Evolutionary conservation across 2,888 invertebrate species (phyloP).

Genomic region (Herminia tarsipennalis): DNA sequence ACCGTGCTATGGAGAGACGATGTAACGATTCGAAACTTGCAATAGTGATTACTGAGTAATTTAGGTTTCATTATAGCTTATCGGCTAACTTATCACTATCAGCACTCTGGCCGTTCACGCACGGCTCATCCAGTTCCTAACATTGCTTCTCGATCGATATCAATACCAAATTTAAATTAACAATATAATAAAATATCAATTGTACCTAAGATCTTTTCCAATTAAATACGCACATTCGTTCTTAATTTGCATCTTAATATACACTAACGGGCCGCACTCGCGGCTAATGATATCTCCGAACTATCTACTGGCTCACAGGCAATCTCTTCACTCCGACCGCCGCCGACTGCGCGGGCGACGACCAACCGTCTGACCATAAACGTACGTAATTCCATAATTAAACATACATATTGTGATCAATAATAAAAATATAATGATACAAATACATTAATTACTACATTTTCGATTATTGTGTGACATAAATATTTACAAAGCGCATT

Average conservation of each 20-base stretch:
- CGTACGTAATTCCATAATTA: conserved; percentile 70
- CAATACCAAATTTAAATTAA: conserved; percentile 84
- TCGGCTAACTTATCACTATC: conserved; percentile 80
- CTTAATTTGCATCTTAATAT: conserved; percentile 72
- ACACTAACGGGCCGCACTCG: conserved; percentile 61
- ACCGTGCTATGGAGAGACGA: conserved; percentile 83
- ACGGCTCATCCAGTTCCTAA: conserved; percentile 71
- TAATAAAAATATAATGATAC: conserved; percentile 86
- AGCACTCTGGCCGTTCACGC: conserved; percentile 73
- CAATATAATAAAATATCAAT: conserved; percentile 85
- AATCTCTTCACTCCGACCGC: conserved; percentile 45
- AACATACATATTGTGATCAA: conserved; percentile 83
- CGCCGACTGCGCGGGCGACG: conserved; percentile 23
- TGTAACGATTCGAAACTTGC: conserved; percentile 82
- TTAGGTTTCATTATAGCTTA: conserved; percentile 83
- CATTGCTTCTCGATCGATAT: conserved; percentile 83
- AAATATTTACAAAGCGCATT: conserved; percentile 84
- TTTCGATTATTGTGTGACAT: conserved; percentile 85
- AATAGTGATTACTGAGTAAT: conserved; percentile 84
- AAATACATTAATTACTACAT: conserved; percentile 84
- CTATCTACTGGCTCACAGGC: conserved; percentile 62
- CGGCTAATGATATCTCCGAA: conserved; percentile 56
- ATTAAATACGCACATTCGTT: conserved; percentile 78
- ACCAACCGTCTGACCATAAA: conserved; percentile 56
- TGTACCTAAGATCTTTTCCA: conserved; percentile 85